Evolutionary conservation across 2,797 vertebrate species (phyloP), one percentile per base, ranked within the genome.

Genomic region (Periparus ater): DNA sequence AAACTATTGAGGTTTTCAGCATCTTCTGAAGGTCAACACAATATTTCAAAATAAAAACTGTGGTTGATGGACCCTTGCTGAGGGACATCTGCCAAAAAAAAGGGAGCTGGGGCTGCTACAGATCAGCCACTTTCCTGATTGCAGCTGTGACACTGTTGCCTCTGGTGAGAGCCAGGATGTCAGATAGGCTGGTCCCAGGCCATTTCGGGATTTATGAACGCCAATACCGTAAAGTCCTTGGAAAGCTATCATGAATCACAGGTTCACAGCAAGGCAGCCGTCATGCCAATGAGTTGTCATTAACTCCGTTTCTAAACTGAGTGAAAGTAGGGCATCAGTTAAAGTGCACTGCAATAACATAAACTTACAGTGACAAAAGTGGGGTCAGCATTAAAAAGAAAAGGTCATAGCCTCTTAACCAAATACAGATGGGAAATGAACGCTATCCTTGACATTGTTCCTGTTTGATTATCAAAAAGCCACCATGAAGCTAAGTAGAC

Each of bases 341-440:
- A 96, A 94, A 97, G 96, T 96, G 95, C 91, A 93, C 60, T 94
- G 95, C 93, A 96, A 91, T 96, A 96, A 88, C 89, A 63, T 95
- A 89, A 96, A 92, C 96, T 94, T 89, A 72, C 65, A 74, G 92
- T 89, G 84, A 95, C 91, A 95, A 96, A 93, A 93, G 78, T 1
- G 6, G 94, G 96, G 95, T 96, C 95, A 94, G 91, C 93, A 96
- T 96, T 93, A 83, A 78, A 94, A 94, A 96, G 84, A 85, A 96
- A 92, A 87, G 93, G 94, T 96, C 96, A 8, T 77, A 85, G 94
- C 95, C 93, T 72, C 72, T 67, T 94, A 93, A 95, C 47, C 87
- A 97, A 96, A 96, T 65, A 93, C 89, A 92, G 91, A 89, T 85
- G 94, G 58, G 71, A 92, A 94, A 80, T 92, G 78, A 94, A 17